Conservation (phyloP, 2,888 invertebrate species). For the Mayetiola destructor region DNA sequence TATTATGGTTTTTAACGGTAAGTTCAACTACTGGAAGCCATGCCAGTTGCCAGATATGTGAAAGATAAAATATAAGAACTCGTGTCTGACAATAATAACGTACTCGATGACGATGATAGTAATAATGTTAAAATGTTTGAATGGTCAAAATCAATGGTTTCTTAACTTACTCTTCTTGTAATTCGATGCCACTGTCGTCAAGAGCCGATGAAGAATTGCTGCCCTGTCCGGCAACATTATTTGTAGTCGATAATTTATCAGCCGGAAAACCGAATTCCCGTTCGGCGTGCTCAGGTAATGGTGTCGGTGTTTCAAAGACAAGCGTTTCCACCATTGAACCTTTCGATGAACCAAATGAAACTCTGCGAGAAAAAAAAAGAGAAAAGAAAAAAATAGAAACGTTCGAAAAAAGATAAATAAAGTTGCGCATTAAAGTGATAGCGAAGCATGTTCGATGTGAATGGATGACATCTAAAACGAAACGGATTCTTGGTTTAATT, state of each 20-base stretch:
- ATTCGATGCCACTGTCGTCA: conserved; percentile 34
- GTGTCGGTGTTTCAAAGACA: conserved; percentile 68
- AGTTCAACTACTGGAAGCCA: too few relatives aligned
- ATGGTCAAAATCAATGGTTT: background rate
- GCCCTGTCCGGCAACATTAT: conserved; percentile 22
- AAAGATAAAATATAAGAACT: background rate
- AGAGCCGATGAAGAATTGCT: conserved; percentile 18
- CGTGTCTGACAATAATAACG: too few relatives aligned
- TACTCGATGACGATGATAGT: too few relatives aligned
- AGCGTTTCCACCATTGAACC: conserved; percentile 90
- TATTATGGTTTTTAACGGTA: background rate
- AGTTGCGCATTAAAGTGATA: background rate
- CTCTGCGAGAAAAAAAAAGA: conserved; percentile 42
- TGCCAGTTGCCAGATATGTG: background rate
- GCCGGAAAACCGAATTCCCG: conserved; percentile 29
- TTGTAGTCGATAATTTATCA: conserved; percentile 19
- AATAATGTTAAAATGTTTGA: too few relatives aligned
- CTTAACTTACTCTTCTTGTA: conserved; percentile 36
- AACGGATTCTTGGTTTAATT: background rate
- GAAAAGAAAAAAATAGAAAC: background rate
- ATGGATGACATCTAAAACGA: too few relatives aligned
- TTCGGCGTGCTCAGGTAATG: conserved; percentile 44
- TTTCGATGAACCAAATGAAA: conserved; percentile 85
- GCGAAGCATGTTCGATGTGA: too few relatives aligned
- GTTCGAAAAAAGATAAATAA: background rate